These are phyloP conservation scores for Tadarida brasiliensis DNA, from an alignment of 2,797 vertebrate species.

Conservation along the genomic window DNA sequence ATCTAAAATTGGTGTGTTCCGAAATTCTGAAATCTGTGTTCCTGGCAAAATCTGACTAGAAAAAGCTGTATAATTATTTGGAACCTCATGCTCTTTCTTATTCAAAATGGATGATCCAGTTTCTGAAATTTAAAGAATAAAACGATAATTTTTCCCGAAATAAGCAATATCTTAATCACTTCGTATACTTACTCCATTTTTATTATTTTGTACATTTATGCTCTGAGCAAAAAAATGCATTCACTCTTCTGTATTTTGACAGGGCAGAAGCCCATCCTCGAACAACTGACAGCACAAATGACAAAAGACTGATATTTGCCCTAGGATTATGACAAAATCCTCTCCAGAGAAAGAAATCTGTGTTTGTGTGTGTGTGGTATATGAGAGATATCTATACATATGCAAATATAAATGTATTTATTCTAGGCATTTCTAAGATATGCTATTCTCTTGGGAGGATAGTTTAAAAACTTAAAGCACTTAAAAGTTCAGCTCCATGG, in stretches of 20 bases:
- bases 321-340: not conserved
- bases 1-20: conserved; percentile 36
- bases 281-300: not conserved
- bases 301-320: not conserved
- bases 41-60: conserved; percentile 50
- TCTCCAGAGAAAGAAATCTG: conserved; percentile 34
- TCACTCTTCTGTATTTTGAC: not conserved
- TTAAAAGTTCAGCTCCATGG: not conserved
- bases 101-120: conserved; percentile 35
- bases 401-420: not conserved
- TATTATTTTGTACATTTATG: not conserved
- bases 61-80: conserved; percentile 59
- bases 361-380: not conserved
- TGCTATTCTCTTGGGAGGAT: not conserved
- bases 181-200: not conserved
- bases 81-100: not conserved
- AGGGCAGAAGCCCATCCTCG: not conserved
- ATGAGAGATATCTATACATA: not conserved
- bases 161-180: conserved; percentile 21
- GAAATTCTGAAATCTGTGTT: conserved; percentile 55
- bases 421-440: conserved; percentile 17
- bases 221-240: not conserved
- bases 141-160: conserved; percentile 11
- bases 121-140: conserved; percentile 15
- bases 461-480: not conserved